A percentile compares a stretch with the other conserved stretches of the same genome.
Evolutionary conservation across 2,888 invertebrate species (phyloP).

Genomic region (Cephus sareptanus): DNA sequence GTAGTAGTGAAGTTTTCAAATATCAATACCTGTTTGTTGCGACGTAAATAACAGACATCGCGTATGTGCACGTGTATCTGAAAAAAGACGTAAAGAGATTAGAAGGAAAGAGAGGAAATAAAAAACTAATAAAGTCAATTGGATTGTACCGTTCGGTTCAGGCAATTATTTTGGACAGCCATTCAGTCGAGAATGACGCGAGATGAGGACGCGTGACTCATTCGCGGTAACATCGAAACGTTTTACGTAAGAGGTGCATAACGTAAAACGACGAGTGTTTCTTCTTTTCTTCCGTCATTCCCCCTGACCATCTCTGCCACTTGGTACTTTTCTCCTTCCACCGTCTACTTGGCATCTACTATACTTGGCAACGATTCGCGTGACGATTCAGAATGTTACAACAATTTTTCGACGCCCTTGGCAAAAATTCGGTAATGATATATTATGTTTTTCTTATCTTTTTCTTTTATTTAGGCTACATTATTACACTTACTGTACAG

Average conservation of each 20-base stretch:
- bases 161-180: neutral
- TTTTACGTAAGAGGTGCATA: neutral
- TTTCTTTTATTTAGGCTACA: neutral
- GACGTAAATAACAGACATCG: neutral
- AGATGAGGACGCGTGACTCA: neutral
- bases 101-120: neutral
- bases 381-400: conserved; percentile 31
- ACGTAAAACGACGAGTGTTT: neutral
- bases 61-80: neutral
- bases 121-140: neutral
- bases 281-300: neutral
- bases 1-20: neutral
- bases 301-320: neutral
- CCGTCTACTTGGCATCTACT: neutral
- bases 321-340: neutral
- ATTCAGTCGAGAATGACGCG: neutral
- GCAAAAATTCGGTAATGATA: conserved; percentile 40
- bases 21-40: neutral
- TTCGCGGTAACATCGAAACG: neutral
- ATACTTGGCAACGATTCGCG: neutral
- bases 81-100: neutral
- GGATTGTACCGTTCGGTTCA: neutral
- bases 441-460: neutral
- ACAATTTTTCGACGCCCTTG: conserved; percentile 37
- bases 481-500: neutral